Evolutionary conservation across 2,888 invertebrate species (phyloP).

Genomic region (Drosophila peninsularis): DNA sequence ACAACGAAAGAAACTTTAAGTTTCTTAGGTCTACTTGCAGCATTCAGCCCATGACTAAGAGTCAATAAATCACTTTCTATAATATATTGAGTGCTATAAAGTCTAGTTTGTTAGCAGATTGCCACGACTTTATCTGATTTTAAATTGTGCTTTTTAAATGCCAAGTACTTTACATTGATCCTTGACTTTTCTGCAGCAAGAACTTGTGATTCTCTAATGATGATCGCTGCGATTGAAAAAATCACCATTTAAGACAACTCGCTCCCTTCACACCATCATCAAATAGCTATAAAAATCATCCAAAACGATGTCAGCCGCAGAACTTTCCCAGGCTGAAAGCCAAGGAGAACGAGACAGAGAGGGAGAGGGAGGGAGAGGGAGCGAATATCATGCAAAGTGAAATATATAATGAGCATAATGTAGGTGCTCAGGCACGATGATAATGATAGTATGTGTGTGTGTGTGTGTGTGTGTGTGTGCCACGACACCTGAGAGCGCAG

Average conservation of each 20-base stretch:
- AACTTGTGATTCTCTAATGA: not conserved
- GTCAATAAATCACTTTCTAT: no score
- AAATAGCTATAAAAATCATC: constrained; percentile 38
- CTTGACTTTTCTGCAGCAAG: not conserved
- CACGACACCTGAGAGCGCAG: constrained; percentile 62
- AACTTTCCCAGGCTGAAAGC: constrained; percentile 60
- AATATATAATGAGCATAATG: constrained; percentile 77
- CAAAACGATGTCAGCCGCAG: constrained; percentile 56
- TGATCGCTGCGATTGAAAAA: constrained; percentile 15
- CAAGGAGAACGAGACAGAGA: not conserved
- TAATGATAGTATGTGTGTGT: constrained; percentile 58
- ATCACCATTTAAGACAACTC: constrained; percentile 8
- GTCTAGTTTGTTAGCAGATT: no score
- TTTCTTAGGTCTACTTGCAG: not conserved
- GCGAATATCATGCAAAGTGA: constrained; percentile 56
- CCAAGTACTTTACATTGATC: not conserved
- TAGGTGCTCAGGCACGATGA: constrained; percentile 64
- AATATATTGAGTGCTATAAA: no score
- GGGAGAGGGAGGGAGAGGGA: not conserved
- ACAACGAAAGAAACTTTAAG: not conserved
- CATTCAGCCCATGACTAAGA: no score
- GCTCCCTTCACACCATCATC: constrained; percentile 19
- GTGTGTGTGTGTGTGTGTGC: constrained; percentile 18
- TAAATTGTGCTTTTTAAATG: not conserved
- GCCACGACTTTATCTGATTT: not conserved